These are phyloP conservation scores for Macrotis lagotis DNA, from an alignment of 2,113 vertebrate species.

Conservation along the genomic window DNA sequence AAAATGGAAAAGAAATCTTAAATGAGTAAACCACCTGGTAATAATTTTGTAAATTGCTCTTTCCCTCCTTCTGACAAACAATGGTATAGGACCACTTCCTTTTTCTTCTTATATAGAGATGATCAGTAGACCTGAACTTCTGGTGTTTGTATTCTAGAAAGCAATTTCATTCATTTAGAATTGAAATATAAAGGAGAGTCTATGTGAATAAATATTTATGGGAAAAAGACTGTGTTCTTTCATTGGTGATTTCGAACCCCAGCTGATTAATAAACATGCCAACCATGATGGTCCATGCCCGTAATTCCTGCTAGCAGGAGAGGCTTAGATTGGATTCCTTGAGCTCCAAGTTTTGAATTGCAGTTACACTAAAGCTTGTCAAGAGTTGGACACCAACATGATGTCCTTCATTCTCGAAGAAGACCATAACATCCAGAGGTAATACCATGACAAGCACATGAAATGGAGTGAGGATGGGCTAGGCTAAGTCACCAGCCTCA, in stretches of 20 bases:
- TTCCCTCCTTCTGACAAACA: neutral
- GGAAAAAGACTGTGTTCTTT: neutral
- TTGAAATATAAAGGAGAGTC: constrained; percentile 25
- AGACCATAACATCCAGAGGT: too few relatives aligned
- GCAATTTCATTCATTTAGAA: constrained; percentile 16
- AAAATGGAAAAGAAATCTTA: constrained; percentile 54
- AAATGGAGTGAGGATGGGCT: too few relatives aligned
- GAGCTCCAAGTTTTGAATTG: neutral
- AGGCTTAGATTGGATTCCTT: neutral
- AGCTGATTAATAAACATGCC: neutral
- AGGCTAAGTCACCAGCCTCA: too few relatives aligned
- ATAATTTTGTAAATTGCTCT: constrained; percentile 68
- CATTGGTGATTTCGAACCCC: neutral
- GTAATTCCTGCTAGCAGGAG: neutral
- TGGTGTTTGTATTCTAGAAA: neutral
- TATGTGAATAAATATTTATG: neutral
- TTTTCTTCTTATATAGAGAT: neutral
- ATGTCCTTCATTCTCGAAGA: too few relatives aligned
- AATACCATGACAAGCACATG: too few relatives aligned
- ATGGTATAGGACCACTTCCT: constrained; percentile 5
- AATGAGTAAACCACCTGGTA: constrained; percentile 70
- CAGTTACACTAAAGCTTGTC: neutral
- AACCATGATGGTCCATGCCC: neutral
- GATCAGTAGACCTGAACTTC: neutral
- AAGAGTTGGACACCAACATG: neutral